A percentile compares a stretch with the other conserved stretches of the same genome.
Conservation (phyloP, 2,797 vertebrate species). For the Mastacembelus armatus region DNA sequence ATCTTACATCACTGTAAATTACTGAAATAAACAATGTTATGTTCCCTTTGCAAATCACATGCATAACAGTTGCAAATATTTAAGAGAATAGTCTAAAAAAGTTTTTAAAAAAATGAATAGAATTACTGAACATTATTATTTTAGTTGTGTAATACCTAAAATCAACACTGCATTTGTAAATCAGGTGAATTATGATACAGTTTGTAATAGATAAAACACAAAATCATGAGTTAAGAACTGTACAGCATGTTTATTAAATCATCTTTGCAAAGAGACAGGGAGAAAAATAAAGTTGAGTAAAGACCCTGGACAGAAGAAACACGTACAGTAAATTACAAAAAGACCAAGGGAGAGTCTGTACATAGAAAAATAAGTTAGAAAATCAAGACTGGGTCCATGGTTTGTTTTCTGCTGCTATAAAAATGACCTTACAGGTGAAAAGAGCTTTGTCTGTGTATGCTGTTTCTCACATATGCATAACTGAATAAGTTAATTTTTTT, state of each 20-base stretch:
- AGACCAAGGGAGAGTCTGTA: conserved; percentile 12
- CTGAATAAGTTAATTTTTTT: background rate
- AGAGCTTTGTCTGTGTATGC: conserved; percentile 2
- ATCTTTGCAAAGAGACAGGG: conserved; percentile 45
- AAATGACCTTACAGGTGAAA: conserved; percentile 16
- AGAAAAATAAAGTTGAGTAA: conserved; percentile 39
- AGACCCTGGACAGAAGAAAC: conserved; percentile 38
- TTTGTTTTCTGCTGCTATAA: conserved; percentile 14
- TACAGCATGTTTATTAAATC: conserved; percentile 76
- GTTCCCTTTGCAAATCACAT: too few relatives aligned
- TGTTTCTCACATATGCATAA: conserved; percentile 1
- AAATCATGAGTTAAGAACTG: conserved; percentile 51
- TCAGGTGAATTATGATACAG: background rate
- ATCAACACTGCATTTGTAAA: background rate
- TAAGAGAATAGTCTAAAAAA: too few relatives aligned
- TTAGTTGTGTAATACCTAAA: too few relatives aligned
- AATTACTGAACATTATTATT: too few relatives aligned
- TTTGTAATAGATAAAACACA: conserved; percentile 29
- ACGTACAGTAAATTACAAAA: conserved; percentile 44
- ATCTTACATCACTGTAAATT: too few relatives aligned
- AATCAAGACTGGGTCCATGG: conserved; percentile 44
- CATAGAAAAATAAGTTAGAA: conserved; percentile 78
- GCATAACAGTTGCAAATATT: too few relatives aligned
- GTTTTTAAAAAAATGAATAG: too few relatives aligned
- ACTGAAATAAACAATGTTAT: too few relatives aligned